A percentile compares a stretch with the other conserved stretches of the same genome.
These are phyloP conservation scores for Rostratula benghalensis DNA, from an alignment of 2,113 vertebrate genomes.

Conservation along the genomic window DNA sequence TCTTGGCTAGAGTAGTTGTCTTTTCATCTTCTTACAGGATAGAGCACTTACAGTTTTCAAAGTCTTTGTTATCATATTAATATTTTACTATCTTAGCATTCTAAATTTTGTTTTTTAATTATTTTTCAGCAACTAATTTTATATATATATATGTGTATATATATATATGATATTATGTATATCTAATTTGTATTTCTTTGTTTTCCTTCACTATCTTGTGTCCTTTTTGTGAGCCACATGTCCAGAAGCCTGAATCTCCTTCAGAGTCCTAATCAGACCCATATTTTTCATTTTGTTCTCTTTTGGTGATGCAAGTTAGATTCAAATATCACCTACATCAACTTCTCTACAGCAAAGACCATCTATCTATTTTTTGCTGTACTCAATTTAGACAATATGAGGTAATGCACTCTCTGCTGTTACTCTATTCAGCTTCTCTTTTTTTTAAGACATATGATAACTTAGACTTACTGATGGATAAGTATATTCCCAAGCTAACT, in stretches of 20 bases:
- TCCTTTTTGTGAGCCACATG: background rate
- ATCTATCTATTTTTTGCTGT: background rate
- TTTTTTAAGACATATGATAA: background rate
- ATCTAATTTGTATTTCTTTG: background rate
- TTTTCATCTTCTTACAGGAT: background rate
- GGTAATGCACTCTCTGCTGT: background rate
- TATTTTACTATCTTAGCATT: background rate
- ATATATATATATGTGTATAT: background rate
- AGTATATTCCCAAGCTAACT: background rate
- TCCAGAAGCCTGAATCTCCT: background rate
- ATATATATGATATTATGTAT: background rate
- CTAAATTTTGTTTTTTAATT: background rate
- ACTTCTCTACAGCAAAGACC: background rate
- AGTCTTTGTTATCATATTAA: background rate
- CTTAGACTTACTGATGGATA: background rate
- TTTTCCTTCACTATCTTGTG: background rate
- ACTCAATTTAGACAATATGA: background rate
- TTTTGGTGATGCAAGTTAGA: background rate
- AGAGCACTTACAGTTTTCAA: background rate
- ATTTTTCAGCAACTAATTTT: background rate
- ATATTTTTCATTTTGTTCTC: background rate
- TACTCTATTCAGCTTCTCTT: background rate
- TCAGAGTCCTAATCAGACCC: background rate
- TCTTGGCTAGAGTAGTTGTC: background rate
- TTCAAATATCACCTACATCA: background rate